Conservation (phyloP, 92 coral and sea anemone species). For the Epizoanthus illoricatus region DNA sequence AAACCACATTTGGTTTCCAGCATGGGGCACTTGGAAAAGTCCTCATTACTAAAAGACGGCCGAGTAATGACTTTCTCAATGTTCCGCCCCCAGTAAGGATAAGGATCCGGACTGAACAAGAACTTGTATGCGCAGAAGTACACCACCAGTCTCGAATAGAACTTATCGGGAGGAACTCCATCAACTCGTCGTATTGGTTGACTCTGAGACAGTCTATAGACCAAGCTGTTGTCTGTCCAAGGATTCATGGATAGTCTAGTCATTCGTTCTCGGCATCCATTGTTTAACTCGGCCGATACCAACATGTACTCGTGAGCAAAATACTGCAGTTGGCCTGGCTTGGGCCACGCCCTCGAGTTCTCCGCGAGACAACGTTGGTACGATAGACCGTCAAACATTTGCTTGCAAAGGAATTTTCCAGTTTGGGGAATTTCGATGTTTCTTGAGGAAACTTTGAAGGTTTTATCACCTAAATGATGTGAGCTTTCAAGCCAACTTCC, state of each 20-base stretch:
- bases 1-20: slow-evolving; percentile 28
- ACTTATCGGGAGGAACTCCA: slow-evolving; percentile 37
- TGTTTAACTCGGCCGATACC: slow-evolving; percentile 47
- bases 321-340: slow-evolving; percentile 58
- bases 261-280: slow-evolving; percentile 73
- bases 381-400: slow-evolving; percentile 18
- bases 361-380: slow-evolving; percentile 21
- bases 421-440: slow-evolving; percentile 6
- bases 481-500: slow-evolving; percentile 21
- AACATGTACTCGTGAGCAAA: slow-evolving; percentile 55
- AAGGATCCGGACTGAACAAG: slow-evolving; percentile 58
- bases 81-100: slow-evolving; percentile 84
- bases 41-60: slow-evolving; percentile 9
- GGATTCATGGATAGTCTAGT: slow-evolving; percentile 66
- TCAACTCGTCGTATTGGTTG: slow-evolving; percentile 43
- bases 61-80: slow-evolving; percentile 64
- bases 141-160: slow-evolving; percentile 44
- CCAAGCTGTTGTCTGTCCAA: slow-evolving; percentile 43
- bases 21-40: slow-evolving; percentile 1
- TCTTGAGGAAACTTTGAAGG: slow-evolving; percentile 5
- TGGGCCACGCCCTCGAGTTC: slow-evolving; percentile 58
- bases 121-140: slow-evolving; percentile 60
- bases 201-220: slow-evolving; percentile 78
- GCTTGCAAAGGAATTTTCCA: slow-evolving; percentile 5
- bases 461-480: slow-evolving; percentile 14